Percentiles rank a stretch among this genome's conserved stretches.
phyloP scores from a whole-genome alignment of 2,797 vertebrate genomes.

The Mus spretus region DNA sequence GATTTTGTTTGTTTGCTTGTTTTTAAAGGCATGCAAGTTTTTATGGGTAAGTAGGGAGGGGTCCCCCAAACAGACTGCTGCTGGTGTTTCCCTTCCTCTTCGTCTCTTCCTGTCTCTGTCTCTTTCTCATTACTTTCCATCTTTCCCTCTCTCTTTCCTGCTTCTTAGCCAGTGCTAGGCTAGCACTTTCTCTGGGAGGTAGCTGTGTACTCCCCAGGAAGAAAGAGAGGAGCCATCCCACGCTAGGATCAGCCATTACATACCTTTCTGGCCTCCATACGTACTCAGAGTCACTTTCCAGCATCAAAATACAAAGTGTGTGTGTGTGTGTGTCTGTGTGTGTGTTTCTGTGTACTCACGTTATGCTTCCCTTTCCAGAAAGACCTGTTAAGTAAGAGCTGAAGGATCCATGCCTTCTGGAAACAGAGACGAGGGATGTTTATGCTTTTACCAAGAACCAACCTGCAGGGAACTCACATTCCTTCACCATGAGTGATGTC shows the following conservation, averaged over 20 bases:
- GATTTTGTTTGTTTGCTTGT: not conserved
- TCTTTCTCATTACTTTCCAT: too few species aligned
- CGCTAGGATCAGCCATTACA: too few species aligned
- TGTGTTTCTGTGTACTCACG: not conserved
- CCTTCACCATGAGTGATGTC: constrained; percentile 85
- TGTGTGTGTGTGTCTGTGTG: not conserved
- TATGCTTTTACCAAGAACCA: constrained; percentile 66
- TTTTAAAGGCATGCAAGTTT: not conserved
- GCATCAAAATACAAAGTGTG: not conserved
- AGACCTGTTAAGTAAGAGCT: constrained; percentile 68
- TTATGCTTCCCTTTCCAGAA: not conserved
- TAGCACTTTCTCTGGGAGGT: not conserved
- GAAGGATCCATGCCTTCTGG: constrained; percentile 75
- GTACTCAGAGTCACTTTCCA: constrained; percentile 31
- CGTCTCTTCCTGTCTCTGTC: not conserved
- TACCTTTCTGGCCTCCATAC: not conserved
- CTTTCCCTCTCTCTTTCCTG: not conserved
- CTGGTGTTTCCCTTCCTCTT: too few species aligned
- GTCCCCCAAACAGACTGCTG: not conserved
- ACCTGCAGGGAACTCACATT: constrained; percentile 71
- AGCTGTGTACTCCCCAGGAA: not conserved
- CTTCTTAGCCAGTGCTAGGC: not conserved
- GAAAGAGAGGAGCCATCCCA: not conserved
- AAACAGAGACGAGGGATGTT: constrained; percentile 74
- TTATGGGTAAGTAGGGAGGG: not conserved